phyloP scores from a whole-genome alignment of 2,113 vertebrate genomes.

The Percopsis transmontana region DNA sequence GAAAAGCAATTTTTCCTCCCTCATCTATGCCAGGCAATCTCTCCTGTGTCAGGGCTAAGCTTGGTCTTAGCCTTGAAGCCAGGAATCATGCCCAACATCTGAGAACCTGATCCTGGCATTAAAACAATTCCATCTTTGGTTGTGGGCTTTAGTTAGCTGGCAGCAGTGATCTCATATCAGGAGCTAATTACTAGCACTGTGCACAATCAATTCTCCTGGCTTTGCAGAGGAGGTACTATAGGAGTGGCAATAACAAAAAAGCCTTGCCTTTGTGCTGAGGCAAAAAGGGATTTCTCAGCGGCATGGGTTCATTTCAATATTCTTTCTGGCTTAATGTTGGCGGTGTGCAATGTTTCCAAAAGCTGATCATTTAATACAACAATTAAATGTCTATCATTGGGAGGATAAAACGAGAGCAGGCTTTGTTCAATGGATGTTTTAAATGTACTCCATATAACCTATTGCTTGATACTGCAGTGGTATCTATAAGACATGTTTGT shows the following conservation, averaged over 20 bases:
- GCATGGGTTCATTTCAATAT: background rate
- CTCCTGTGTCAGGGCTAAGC: slow-evolving; percentile 58
- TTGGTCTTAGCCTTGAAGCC: slow-evolving; percentile 57
- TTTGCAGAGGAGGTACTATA: slow-evolving; percentile 20
- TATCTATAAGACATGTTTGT: slow-evolving; percentile 5
- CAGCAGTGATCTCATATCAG: slow-evolving; percentile 35
- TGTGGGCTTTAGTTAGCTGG: slow-evolving; percentile 33
- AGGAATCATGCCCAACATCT: slow-evolving; percentile 54
- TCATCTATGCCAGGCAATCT: slow-evolving; percentile 35
- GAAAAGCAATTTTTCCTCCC: slow-evolving; percentile 60
- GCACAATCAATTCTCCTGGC: slow-evolving; percentile 49
- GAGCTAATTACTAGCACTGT: slow-evolving; percentile 47
- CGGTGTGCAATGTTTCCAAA: slow-evolving; percentile 7
- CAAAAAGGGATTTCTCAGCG: no score
- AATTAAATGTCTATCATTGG: no score
- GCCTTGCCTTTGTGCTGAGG: background rate
- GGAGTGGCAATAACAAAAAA: background rate
- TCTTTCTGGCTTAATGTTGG: background rate
- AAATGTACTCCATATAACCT: no score
- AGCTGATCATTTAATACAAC: background rate
- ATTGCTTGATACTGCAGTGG: no score
- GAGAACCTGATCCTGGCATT: slow-evolving; percentile 54
- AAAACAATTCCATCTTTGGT: slow-evolving; percentile 47
- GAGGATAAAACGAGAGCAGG: no score
- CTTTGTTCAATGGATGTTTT: no score